phyloP scores from a whole-genome alignment of 1,140 invertebrate species.

The Polyergus mexicanus region DNA sequence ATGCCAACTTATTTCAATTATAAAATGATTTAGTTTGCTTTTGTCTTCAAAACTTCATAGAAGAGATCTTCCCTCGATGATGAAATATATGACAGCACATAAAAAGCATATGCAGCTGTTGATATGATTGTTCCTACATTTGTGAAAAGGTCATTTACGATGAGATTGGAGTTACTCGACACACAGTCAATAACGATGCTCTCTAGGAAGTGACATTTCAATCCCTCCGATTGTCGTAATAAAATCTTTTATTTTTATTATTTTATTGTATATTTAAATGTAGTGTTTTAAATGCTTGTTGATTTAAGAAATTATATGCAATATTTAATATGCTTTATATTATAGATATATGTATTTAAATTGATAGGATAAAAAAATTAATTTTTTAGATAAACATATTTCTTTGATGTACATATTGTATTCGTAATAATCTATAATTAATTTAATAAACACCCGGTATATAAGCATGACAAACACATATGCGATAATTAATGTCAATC shows the following conservation, averaged over 20 bases:
- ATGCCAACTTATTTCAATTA: neutral
- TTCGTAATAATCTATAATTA: too few relatives aligned
- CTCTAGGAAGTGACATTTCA: constrained; percentile 58
- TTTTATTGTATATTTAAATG: neutral
- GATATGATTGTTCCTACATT: constrained; percentile 27
- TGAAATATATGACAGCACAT: neutral
- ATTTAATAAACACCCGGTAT: constrained; percentile 7
- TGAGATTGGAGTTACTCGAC: neutral
- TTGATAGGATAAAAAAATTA: neutral
- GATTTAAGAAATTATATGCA: neutral
- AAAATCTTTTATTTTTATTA: constrained; percentile 26
- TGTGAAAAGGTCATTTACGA: constrained; percentile 65
- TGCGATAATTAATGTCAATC: constrained; percentile 51
- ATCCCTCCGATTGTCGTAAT: neutral
- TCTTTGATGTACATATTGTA: neutral
- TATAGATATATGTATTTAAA: neutral
- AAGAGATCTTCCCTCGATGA: neutral
- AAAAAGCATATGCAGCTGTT: neutral
- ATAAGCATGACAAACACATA: neutral
- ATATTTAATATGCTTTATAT: neutral
- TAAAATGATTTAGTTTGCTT: neutral
- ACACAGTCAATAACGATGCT: constrained; percentile 3
- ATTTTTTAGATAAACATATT: neutral
- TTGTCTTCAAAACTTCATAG: neutral
- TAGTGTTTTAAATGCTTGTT: neutral